Evolutionary conservation across 2,113 vertebrate genomes (phyloP).

Genomic region (Leucoraja erinaceus): DNA sequence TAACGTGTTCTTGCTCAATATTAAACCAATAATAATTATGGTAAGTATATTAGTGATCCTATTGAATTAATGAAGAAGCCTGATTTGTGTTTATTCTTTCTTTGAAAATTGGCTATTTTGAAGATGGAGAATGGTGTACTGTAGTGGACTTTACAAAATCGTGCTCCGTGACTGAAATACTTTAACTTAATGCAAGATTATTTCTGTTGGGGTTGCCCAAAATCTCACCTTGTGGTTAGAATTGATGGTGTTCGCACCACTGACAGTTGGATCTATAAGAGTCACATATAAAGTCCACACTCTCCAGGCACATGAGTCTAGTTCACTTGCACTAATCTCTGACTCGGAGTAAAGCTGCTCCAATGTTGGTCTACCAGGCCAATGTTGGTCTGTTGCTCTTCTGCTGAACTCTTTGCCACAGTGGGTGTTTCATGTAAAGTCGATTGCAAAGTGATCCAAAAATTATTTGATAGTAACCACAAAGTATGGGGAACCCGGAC

Average conservation of each 20-base stretch:
- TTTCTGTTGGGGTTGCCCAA: not conserved
- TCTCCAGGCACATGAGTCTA: not conserved
- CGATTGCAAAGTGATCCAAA: not conserved
- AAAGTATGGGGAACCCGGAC: not conserved
- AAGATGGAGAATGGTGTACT: constrained; percentile 13
- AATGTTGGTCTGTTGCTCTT: not conserved
- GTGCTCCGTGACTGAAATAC: not conserved
- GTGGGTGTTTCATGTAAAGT: not conserved
- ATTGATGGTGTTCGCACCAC: not conserved
- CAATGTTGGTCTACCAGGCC: not conserved
- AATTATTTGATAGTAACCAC: not conserved
- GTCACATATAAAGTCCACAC: not conserved
- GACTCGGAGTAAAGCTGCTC: not conserved
- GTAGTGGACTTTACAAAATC: constrained; percentile 8
- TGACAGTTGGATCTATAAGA: not conserved
- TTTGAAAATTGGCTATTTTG: not conserved
- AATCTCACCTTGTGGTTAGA: too few species aligned
- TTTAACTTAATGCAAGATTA: not conserved
- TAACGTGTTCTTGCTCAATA: not conserved
- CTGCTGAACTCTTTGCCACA: not conserved
- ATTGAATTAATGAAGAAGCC: constrained; percentile 12
- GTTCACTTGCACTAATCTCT: not conserved
- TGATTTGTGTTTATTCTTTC: constrained; percentile 14
- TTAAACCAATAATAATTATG: constrained; percentile 30
- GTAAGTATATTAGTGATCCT: constrained; percentile 20